Percentiles rank a stretch among this genome's conserved stretches.
phyloP scores from a whole-genome alignment of 2,113 vertebrate genomes.

The Platysteira castanea region DNA sequence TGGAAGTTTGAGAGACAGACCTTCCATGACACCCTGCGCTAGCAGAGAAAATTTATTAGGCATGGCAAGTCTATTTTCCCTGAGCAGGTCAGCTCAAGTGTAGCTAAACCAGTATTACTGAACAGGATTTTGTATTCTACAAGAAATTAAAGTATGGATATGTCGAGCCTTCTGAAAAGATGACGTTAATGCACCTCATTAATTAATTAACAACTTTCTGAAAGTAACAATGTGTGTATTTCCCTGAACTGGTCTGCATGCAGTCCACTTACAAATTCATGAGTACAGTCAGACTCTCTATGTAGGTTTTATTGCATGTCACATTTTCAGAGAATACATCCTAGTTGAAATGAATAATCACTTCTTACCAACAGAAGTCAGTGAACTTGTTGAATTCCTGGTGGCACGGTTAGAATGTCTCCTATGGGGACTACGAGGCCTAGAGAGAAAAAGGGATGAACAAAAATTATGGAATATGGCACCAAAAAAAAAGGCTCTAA shows the following conservation, averaged over 20 bases:
- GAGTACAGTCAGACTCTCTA: neutral
- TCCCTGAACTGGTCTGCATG: neutral
- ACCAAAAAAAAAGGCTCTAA: neutral
- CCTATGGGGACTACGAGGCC: conserved; percentile 82
- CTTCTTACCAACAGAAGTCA: conserved; percentile 89
- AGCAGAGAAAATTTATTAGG: neutral
- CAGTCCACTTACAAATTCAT: neutral
- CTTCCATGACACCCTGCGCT: neutral
- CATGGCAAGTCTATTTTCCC: neutral
- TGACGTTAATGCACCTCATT: neutral
- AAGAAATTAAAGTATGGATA: neutral
- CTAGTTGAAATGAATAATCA: neutral
- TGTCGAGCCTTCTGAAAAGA: neutral
- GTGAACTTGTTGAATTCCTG: conserved; percentile 74
- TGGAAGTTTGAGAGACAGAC: neutral
- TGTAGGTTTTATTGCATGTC: neutral
- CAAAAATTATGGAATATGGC: neutral
- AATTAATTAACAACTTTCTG: neutral
- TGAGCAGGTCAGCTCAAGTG: neutral
- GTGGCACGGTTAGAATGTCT: conserved; percentile 76
- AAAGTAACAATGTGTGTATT: neutral
- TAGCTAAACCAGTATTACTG: neutral
- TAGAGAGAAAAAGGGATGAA: conserved; percentile 30
- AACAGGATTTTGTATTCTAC: neutral
- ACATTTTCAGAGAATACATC: neutral